Evolutionary conservation across 1,140 invertebrate species (phyloP), one percentile per base, ranked within the genome.

Genomic region (Andrena cerasifolii): DNA sequence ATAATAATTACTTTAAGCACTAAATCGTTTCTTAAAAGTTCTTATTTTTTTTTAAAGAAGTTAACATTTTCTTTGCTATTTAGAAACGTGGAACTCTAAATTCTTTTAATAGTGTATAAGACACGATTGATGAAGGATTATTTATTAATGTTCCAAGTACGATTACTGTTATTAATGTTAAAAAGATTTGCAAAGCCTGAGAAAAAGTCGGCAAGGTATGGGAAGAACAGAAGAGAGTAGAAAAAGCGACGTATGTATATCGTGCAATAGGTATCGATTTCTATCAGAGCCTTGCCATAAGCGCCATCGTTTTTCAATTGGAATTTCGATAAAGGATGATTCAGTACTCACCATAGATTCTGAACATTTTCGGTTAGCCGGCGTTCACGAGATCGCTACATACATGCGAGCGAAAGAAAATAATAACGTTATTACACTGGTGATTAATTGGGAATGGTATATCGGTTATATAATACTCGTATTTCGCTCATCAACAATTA

Each of bases 321-420:
- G 53, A 63, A 40, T 66, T 66, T 66, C 47, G 71, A 74, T 65
- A 53, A 74, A 54, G 66, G 49, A 14, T 33, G 71, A 66, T 74
- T 54, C 51, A 65, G 18, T 54, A 14, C 24, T 43, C 47, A 66
- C 71, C 26, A 54, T 74, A 74, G 61, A 74, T 74, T 31, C 33
- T 73, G 10, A n/a, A 73, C 26, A 65, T 62, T 28, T 63, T 73
- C 47, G 36, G 31, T 73, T 53, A 36, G 18, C 33, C 10, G 21
- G 12, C 31, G 47, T 24, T 36, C 31, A 51, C 18, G 14, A 18
- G 16, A n/a, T n/a, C n/a, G n/a, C n/a, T n/a, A n/a, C 43, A 10
- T 21, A 21, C 40, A 53, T 24, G 36, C 7, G 45, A 40, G 12
- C 10, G 43, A 62, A 16, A n/a, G n/a, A 31, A 66, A 43, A 28